Conservation (phyloP, 1,140 invertebrate species). For the Pseudomyrmex gracilis region DNA sequence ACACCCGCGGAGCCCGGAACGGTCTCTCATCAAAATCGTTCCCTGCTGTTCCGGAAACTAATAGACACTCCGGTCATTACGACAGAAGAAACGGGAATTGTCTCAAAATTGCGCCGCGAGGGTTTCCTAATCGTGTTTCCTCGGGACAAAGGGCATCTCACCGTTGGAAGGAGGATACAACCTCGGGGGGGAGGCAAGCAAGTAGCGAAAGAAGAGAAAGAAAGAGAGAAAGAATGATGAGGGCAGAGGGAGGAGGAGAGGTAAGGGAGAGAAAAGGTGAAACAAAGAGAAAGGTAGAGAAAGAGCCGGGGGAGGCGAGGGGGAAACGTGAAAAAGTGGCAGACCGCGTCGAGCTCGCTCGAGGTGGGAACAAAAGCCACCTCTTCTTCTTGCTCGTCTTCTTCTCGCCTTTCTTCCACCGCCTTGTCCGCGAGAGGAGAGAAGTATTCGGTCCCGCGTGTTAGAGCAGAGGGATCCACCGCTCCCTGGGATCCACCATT, state of each 20-base stretch:
- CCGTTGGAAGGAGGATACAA: slow-evolving; percentile 1
- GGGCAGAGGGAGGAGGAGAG: not conserved
- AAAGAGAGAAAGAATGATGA: slow-evolving; percentile 15
- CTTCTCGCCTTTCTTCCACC: slow-evolving; percentile 30
- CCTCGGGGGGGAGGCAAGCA: not conserved
- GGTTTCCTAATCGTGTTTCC: slow-evolving; percentile 75
- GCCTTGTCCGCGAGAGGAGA: slow-evolving; percentile 27
- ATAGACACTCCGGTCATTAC: slow-evolving; percentile 74
- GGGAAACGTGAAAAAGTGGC: slow-evolving; percentile 71
- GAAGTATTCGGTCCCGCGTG: slow-evolving; percentile 58
- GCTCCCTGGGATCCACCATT: slow-evolving; percentile 67
- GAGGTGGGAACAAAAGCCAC: slow-evolving; percentile 75
- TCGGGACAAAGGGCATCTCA: slow-evolving; percentile 61
- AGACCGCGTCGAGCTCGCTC: slow-evolving; percentile 49
- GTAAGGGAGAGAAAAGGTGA: slow-evolving; percentile 13
- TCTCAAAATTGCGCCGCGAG: slow-evolving; percentile 71
- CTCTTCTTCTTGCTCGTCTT: slow-evolving; percentile 53
- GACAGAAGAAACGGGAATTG: slow-evolving; percentile 74
- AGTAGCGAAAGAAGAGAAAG: slow-evolving; percentile 27
- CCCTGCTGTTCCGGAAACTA: slow-evolving; percentile 71
- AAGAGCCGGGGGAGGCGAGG: not conserved
- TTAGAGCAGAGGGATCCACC: slow-evolving; percentile 59
- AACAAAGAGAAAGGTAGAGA: slow-evolving; percentile 45
- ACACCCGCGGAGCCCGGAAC: slow-evolving; percentile 55
- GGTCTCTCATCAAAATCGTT: slow-evolving; percentile 70